Evolutionary conservation across 2,888 invertebrate species (phyloP).

Genomic region (Meloe dianella): DNA sequence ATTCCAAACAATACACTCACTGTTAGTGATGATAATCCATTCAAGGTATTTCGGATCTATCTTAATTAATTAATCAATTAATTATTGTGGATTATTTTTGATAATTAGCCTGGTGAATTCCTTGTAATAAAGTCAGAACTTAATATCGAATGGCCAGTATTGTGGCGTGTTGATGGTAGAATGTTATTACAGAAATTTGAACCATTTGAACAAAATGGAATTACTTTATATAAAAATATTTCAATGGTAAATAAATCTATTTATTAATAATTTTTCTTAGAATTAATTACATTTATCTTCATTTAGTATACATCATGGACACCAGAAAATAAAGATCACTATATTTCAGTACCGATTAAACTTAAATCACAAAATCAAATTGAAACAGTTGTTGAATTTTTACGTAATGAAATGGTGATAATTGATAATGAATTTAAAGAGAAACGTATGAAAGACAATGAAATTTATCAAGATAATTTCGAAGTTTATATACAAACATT

Average conservation of each 20-base stretch:
- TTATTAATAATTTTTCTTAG: conserved; percentile 21
- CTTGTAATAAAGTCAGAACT: conserved; percentile 84
- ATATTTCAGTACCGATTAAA: conserved; percentile 79
- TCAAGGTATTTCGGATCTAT: conserved; percentile 60
- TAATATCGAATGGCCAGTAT: conserved; percentile 80
- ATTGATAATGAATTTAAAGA: conserved; percentile 75
- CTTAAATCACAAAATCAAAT: conserved; percentile 76
- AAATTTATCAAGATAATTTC: conserved; percentile 84
- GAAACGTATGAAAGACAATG: conserved; percentile 76
- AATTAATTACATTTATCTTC: too few relatives aligned
- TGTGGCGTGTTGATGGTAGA: conserved; percentile 92
- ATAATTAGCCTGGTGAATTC: conserved; percentile 81
- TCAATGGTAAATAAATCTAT: conserved; percentile 70
- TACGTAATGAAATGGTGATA: conserved; percentile 73
- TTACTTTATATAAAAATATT: conserved; percentile 83
- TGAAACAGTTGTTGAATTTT: conserved; percentile 81
- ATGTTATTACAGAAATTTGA: conserved; percentile 82
- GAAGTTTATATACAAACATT: conserved; percentile 91
- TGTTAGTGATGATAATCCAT: conserved; percentile 66
- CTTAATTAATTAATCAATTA: background rate
- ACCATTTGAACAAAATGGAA: conserved; percentile 81
- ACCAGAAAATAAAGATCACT: conserved; percentile 79
- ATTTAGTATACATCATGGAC: conserved; percentile 86
- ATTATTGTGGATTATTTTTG: conserved; percentile 51
- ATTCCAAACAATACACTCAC: conserved; percentile 56